Evolutionary conservation across 2,888 invertebrate species (phyloP), one percentile per base, ranked within the genome.

Genomic region (Calliopum simillimum): DNA sequence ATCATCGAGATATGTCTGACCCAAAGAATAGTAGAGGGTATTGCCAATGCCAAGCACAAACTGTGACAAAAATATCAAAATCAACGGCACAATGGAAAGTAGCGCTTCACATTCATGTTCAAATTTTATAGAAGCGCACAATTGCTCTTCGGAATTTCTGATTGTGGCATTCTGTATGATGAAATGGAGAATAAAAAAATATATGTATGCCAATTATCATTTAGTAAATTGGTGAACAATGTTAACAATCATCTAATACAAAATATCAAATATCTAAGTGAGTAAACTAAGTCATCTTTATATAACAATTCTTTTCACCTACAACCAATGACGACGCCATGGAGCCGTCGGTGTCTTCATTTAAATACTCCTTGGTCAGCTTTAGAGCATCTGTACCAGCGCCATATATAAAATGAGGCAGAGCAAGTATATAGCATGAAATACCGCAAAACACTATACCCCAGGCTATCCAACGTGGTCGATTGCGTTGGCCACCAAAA

Each of bases 1-100:
- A 77, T 92, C 92, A 79, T 92, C 92, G 76, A 92, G 81, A 79
- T 92, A 92, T 0, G 91, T 89, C 79, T 91, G 89, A 1, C 92
- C 91, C 53, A 92, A 83, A 1, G 90, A 89, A 79, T 89, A 91
- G 81, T 91, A 91, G 43, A 92, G 81, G 1, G 91, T 89, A 71
- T 90, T 90, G 14, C 92, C 91, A 69, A 92, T 89, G 14, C 92
- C 92, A 59, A 91, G 88, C 56, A 92, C 88, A 79, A 92, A 91
- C 82, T 92, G 91, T 0, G 92, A 92, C 53, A 91, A 78, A 77
- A 92, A 90, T 71, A 92, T 89, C 47, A 91, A 82, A 8, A 90
- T 80, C 51, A 90, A 82, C 0, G 91, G 90, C 23, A 90, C 81
- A 44, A 89, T 86, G 21, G 87, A 86, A 58, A 87, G 81, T 12